Evolutionary conservation across 2,797 vertebrate genomes (phyloP).

Genomic region (Enteromius thamalakanensis): DNA sequence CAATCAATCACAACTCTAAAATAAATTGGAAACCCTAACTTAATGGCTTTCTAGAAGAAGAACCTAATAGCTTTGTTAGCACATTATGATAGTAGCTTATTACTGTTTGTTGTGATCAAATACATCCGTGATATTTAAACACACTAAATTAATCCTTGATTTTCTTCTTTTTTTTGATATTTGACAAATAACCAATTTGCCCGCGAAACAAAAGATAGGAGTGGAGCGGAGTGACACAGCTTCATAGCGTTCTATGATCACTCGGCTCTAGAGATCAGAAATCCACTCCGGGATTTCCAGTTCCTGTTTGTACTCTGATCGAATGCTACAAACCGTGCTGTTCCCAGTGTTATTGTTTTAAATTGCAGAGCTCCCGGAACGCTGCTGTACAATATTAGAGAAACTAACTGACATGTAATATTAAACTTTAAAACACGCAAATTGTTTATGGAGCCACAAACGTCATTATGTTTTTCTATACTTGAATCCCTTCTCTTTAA

Average conservation of each 20-base stretch:
- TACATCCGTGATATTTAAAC: not conserved
- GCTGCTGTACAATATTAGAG: not conserved
- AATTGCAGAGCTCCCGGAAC: not conserved
- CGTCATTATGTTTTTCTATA: conserved; percentile 68
- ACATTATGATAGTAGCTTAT: not conserved
- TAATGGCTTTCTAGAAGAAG: not conserved
- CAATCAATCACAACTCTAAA: not conserved
- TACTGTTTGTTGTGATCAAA: not conserved
- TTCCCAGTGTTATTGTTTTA: not conserved
- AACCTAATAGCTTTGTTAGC: too few relatives aligned
- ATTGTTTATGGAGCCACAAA: conserved; percentile 67
- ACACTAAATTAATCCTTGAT: not conserved
- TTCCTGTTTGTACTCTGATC: not conserved
- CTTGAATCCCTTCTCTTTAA: conserved; percentile 82
- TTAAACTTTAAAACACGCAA: not conserved
- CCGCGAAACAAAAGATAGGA: not conserved
- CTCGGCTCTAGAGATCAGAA: not conserved
- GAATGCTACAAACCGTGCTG: not conserved
- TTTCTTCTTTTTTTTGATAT: not conserved
- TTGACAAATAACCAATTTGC: not conserved
- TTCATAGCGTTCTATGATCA: not conserved
- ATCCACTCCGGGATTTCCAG: not conserved
- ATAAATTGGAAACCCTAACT: not conserved
- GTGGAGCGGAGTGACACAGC: not conserved
- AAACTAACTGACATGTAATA: not conserved